Percentiles rank a stretch among this genome's conserved stretches.
These are phyloP conservation scores for Allophyes oxyacanthae DNA, from an alignment of 2,888 invertebrate genomes.

Conservation along the genomic window DNA sequence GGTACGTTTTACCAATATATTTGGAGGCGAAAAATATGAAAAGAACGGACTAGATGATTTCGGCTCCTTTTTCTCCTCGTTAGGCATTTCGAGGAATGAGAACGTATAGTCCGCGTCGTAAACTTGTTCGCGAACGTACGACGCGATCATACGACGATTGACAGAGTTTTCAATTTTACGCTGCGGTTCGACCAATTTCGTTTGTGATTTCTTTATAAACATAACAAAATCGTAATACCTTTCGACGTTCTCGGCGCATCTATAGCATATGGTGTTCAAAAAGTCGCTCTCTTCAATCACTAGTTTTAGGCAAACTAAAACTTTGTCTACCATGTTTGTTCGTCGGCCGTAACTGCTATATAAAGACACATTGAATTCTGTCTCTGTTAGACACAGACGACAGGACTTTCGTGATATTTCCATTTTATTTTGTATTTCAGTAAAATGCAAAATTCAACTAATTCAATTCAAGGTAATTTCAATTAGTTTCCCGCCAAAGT, in stretches of 20 bases:
- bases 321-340: slow-evolving; percentile 77
- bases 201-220: slow-evolving; percentile 75
- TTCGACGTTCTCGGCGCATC: slow-evolving; percentile 78
- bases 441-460: slow-evolving; percentile 11
- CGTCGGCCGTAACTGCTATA: slow-evolving; percentile 74
- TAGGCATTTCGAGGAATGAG: slow-evolving; percentile 70
- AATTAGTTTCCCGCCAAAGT: slow-evolving; percentile 44
- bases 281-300: slow-evolving; percentile 75
- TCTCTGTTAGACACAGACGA: slow-evolving; percentile 77
- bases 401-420: slow-evolving; percentile 75
- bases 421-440: slow-evolving; percentile 62
- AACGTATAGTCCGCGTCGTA: slow-evolving; percentile 79
- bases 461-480: neutral
- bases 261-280: slow-evolving; percentile 78
- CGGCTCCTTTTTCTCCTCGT: slow-evolving; percentile 70
- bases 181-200: slow-evolving; percentile 58
- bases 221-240: slow-evolving; percentile 77
- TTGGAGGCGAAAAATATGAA: slow-evolving; percentile 79
- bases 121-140: slow-evolving; percentile 77
- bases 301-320: slow-evolving; percentile 76
- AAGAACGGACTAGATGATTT: slow-evolving; percentile 79
- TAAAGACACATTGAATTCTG: slow-evolving; percentile 79
- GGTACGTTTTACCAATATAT: slow-evolving; percentile 62
- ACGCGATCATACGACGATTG: slow-evolving; percentile 69
- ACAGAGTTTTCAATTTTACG: slow-evolving; percentile 59